Base-by-base conservation (phyloP, 1,140 invertebrate species). In the Drosophila sucinea region DNA sequence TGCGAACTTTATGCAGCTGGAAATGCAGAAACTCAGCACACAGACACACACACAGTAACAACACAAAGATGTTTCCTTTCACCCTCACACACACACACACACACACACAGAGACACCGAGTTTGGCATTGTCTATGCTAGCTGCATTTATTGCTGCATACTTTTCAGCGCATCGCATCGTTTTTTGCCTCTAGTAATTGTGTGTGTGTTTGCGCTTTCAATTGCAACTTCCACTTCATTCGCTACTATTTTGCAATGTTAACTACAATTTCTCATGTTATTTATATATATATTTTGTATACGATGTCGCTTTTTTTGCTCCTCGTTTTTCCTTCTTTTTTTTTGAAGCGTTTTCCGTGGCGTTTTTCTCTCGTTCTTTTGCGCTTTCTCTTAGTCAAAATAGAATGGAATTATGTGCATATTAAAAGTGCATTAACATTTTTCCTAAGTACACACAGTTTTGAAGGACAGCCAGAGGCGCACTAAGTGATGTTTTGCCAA, bases 231-330 rank as follows among this genome's bases (percentile, higher is more conserved):
- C 79, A 87, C 84, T 83, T 89, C 72, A 89, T 89, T 87, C 83
- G 83, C 74, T 73, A 83, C 84, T 89, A 73, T 83, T 86, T 86
- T 86, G 82, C 82, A 87, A 86, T 87, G 82, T 86, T 86, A 86
- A 86, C 79, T 83, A 86, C 79, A 82, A 87, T 82, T 82, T 81
- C 69, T 68, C 83, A 73, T 83, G 83, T 80, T 89, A 61, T 77
- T 81, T 81, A 65, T 81, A 65, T 74, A 63, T 84, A 27, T 27
- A 25, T 47, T 47, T 47, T 8, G 5, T 47, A 5, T 44, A 47
- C 23, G 44, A 0, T 10, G 33, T 35, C 33, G 33, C 33, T 2
- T 35, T 10, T 35, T 35, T 35, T 8, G 1, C 10, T 35, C 10
- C 33, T 77, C 56, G 54, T 32, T 51, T 62, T 68, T 61, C 17